Evolutionary conservation across 2,797 vertebrate species (phyloP).

Genomic region (Rhinophrynus dorsalis): DNA sequence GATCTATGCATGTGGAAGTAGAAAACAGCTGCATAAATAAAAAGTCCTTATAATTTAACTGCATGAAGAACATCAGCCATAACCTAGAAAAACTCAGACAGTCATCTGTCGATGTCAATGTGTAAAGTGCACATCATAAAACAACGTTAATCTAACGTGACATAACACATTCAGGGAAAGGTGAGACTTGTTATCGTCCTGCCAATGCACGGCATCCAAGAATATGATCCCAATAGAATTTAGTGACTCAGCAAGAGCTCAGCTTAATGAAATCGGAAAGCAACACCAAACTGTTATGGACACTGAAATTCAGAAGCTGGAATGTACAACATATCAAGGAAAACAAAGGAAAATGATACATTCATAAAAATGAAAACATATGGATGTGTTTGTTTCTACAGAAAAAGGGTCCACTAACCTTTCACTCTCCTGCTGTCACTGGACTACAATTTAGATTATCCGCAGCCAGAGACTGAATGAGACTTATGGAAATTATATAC

Average conservation of each 20-base stretch:
- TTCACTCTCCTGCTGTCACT: no score
- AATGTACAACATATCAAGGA: not conserved
- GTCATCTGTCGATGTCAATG: conserved; percentile 13
- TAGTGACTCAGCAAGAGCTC: conserved; percentile 27
- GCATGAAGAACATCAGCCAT: no score
- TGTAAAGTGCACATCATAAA: not conserved
- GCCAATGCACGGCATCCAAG: conserved; percentile 18
- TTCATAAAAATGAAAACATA: conserved; percentile 6
- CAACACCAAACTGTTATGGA: not conserved
- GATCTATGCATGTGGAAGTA: no score
- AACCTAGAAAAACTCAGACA: no score
- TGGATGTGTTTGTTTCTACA: not conserved
- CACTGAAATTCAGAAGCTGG: conserved; percentile 15
- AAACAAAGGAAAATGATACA: not conserved
- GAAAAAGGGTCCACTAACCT: no score
- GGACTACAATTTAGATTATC: no score
- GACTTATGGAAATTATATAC: no score
- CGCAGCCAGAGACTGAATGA: no score
- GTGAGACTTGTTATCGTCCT: conserved; percentile 28
- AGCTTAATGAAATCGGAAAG: conserved; percentile 28
- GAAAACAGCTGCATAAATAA: no score
- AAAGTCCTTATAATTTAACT: no score
- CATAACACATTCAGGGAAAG: conserved; percentile 27
- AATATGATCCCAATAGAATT: conserved; percentile 39
- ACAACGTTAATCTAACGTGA: conserved; percentile 22